A percentile compares a stretch with the other conserved stretches of the same genome.
phyloP scores from a whole-genome alignment of 1,140 invertebrate genomes.

The Micrasema longulum region DNA sequence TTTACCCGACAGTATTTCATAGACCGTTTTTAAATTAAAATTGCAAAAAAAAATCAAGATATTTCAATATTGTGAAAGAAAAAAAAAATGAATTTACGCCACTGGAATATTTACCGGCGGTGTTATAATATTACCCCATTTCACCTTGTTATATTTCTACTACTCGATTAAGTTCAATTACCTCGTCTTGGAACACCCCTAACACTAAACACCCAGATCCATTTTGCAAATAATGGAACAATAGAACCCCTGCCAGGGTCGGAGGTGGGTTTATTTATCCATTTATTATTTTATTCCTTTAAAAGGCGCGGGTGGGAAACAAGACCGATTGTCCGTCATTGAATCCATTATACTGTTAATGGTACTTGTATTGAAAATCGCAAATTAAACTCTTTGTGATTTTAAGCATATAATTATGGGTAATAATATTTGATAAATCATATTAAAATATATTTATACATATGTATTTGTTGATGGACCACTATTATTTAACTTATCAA shows the following conservation, averaged over 20 bases:
- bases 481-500: too few relatives aligned
- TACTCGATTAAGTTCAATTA: conserved; percentile 50
- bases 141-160: conserved; percentile 35
- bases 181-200: conserved; percentile 38
- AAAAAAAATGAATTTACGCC: conserved; percentile 2
- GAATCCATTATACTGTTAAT: conserved; percentile 4
- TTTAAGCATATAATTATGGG: too few relatives aligned
- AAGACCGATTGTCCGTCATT: conserved; percentile 13
- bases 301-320: conserved; percentile 13
- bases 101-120: neutral
- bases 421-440: too few relatives aligned
- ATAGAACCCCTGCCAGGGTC: conserved; percentile 7
- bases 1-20: too few relatives aligned
- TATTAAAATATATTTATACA: too few relatives aligned
- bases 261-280: conserved; percentile 4
- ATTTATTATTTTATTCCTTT: conserved; percentile 43
- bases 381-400: neutral
- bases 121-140: conserved; percentile 22
- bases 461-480: too few relatives aligned
- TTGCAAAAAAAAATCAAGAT: too few relatives aligned
- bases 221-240: conserved; percentile 49
- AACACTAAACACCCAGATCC: conserved; percentile 21
- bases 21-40: too few relatives aligned
- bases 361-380: neutral
- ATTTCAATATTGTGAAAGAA: too few relatives aligned